Evolutionary conservation across 2,797 vertebrate species (phyloP), one percentile per base, ranked within the genome.

Genomic region (Periophthalmus magnuspinnatus): DNA sequence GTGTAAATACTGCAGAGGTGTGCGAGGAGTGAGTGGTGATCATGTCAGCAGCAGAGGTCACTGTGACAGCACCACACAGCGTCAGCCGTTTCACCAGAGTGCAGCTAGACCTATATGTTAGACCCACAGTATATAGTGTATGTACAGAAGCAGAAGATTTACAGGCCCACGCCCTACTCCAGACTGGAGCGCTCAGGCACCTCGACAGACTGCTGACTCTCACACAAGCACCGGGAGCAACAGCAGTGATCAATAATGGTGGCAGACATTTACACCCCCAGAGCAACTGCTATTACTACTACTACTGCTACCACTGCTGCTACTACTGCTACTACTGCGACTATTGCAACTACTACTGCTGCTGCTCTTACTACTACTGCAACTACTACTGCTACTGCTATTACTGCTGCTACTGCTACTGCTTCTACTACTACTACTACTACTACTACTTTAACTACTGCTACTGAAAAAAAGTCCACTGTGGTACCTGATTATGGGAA

Each of bases 31-130:
- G 69, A 60, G 63, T 28, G 66, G 58, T 70, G 80, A 50, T 71
- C 59, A 65, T 58, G 59, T 72, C 69, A 84, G 89, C 87, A 84
- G 84, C 48, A 91, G 89, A 92, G 83, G 88, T 91, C 87, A 90
- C 85, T 90, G 85, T 91, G 83, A 88, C 81, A 86, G 82, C 86
- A 84, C 68, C 74, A 88, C 78, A 78, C 73, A 68, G 50, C 48
- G 75, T 78, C 78, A 47, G 66, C 77, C 75, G 22, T 48, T 71
- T 36, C 16, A 65, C 54, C 65, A 17, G 28, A 17, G 56, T 52
- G 58, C 64, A 55, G 2, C 62, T 47, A 45, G 5, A 45, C 21
- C 10, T 38, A 22, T 45, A 45, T 45, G 41, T 45, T 45, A 45
- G 41, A 45, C 13, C 11, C 41, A 45, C 41, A 14, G 3, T 45